Evolutionary conservation across 1,140 invertebrate species (phyloP), one percentile per base, ranked within the genome.

Genomic region (Leptopilina boulardi): DNA sequence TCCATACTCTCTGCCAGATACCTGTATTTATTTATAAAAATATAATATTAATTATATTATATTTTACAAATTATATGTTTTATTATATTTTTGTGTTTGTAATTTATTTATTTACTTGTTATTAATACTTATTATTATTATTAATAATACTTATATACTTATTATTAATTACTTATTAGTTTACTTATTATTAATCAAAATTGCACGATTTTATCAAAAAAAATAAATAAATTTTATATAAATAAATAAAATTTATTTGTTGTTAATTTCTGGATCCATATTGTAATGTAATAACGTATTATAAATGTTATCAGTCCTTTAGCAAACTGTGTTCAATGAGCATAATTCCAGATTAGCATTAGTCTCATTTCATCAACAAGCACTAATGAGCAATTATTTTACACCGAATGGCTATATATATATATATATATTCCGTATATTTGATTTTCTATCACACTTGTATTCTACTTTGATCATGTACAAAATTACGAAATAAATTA

Each of bases 1-100:
- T 95, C 94, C 94, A 95, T 95, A 81, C 91, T 91, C 90, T 94
- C 93, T 44, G 91, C 92, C 18, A 94, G 90, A 80, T 92, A 92
- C 93, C 93, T 94, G 80, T 44, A 71, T 21, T 2, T 23, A 59
- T 19, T 59, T 2, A 2, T 21, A 56, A 56, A 56, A 56, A 19
- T 56, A 18, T 10, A 56, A 9, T 3, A 56, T 1, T 23, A 9
- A 11, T 21, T 10, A 18, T 18, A 54, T 2, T 18, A 56, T 56
- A 10, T 51, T 13, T 51, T 19, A 51, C n/a, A n/a, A 51, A 18
- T 51, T 51, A 4, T 5, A 18, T 4, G 8, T 51, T n/a, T 13
- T 51, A 19, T 8, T 51, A n/a, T n/a, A n/a, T n/a, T n/a, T n/a
- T n/a, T n/a, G n/a, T n/a, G n/a, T n/a, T n/a, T n/a, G n/a, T n/a